Evolutionary conservation across 1,140 invertebrate genomes (phyloP), one percentile per base, ranked within the genome.

Genomic region (Euglossa dilemma): DNA sequence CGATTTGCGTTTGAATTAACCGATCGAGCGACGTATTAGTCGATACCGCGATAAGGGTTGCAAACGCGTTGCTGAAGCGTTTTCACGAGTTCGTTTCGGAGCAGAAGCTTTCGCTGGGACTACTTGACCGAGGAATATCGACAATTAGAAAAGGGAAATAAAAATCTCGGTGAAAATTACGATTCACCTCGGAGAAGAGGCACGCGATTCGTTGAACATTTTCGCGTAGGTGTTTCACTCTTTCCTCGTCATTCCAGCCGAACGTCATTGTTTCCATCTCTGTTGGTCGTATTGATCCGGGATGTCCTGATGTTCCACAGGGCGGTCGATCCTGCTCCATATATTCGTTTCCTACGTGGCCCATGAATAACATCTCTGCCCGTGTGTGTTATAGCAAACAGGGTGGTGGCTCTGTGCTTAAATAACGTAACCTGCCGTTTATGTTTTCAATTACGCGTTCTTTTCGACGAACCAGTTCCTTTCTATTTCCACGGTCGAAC

Each of bases 251-350:
- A 52, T 50, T 25, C 72, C 70, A 76, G 64, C 80, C 73, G 52
- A 52, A 54, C 52, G 43, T 28, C 76, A 56, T 66, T 78, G 56
- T 88, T 80, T 83, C 84, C 67, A 84, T 91, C 90, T 88, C 86
- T 88, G 85, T 90, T 85, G 86, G 83, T 74, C 83, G 89, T 91
- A 92, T 92, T 92, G 91, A 92, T 92, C 91, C 90, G 50, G 76
- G 80, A 83, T 90, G 83, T 90, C 90, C 86, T 91, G 89, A 86
- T 85, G 87, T 86, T 89, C 88, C 85, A 76, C 89, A 82, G 85
- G 87, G 86, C 79, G 86, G 79, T 88, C 70, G 76, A 80, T 89
- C 83, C 79, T 85, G 83, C 83, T 90, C 80, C 81, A 87, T 87
- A 87, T 92, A 91, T 75, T 43, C 52, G 25, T 74, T 75, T 61